Evolutionary conservation across 2,888 invertebrate genomes (phyloP), one percentile per base, ranked within the genome.

Genomic region (Arenicola marina): DNA sequence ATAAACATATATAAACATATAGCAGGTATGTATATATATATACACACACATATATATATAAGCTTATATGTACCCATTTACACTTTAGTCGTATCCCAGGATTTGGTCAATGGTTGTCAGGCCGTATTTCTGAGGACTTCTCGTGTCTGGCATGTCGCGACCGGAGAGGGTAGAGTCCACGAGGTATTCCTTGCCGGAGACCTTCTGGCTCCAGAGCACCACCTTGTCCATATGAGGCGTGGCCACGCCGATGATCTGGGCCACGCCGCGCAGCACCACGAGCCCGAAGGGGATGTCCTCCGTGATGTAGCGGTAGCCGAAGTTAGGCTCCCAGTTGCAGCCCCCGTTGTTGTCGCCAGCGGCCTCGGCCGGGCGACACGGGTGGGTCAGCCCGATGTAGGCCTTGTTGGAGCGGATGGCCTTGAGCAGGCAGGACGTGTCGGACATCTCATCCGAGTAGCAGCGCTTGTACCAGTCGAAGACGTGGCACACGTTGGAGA

Each of bases 281-380:
- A 76, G 62, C 2, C 77, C 78, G 59, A 66, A 69, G 0, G 77
- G 76, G 29, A 77, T 64, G 57, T 78, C 77, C 51, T 77, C 78
- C 0, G 63, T 58, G 33, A 77, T 62, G 56, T 67, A 71, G 18
- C 77, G 61, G 61, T 71, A 61, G 74, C 76, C 0, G 56, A 56
- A 56, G 26, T 56, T 28, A 43, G 43, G 38, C 11, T 11, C 31
- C 21, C 18, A 57, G 18, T 51, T 18, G 32, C 58, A 53, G 26
- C 53, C 32, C 1, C 32, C 62, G 7, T 7, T 51, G 44, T 51
- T 31, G 45, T 63, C 71, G 51, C 65, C 69, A 1, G 69, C 68
- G 54, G n/a, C n/a, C n/a, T 59, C 28, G 2, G 24, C 59, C n/a
- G n/a, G n/a, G n/a, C n/a, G n/a, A n/a, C n/a, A n/a, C n/a, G n/a